These are phyloP conservation scores for Lasioglossum figueresi DNA, from an alignment of 2,888 invertebrate genomes.

Conservation along the genomic window DNA sequence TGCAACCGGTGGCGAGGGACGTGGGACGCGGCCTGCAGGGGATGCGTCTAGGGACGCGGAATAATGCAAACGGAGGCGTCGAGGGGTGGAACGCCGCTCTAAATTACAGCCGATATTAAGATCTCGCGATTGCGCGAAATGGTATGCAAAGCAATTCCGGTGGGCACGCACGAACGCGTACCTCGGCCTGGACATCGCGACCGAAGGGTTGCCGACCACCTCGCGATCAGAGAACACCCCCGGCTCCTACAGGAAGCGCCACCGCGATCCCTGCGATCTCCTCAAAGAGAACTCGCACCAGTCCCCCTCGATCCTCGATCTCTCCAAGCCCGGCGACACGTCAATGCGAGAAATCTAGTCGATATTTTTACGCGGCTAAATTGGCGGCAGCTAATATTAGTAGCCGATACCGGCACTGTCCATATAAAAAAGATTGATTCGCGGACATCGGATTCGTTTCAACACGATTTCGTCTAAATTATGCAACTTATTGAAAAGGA, in stretches of 20 bases:
- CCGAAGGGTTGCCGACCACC: conserved; percentile 24
- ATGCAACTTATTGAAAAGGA: no score
- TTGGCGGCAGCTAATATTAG: no score
- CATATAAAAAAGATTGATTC: no score
- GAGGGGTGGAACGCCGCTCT: conserved; percentile 61
- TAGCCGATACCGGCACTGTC: no score
- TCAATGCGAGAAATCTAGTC: no score
- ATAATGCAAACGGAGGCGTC: conserved; percentile 51
- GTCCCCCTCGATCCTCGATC: no score
- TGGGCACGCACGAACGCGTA: conserved; percentile 54
- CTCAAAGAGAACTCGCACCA: not conserved
- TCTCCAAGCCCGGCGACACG: no score
- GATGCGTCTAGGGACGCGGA: conserved; percentile 31
- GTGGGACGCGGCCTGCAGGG: not conserved
- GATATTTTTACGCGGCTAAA: no score
- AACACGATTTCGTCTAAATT: no score
- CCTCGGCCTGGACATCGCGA: conserved; percentile 7
- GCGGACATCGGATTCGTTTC: no score
- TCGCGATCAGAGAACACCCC: not conserved
- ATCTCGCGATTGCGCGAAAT: conserved; percentile 83
- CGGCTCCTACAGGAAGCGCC: not conserved
- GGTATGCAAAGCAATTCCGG: conserved; percentile 82
- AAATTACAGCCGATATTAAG: conserved; percentile 83
- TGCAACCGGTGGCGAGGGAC: not conserved
- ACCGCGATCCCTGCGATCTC: not conserved